Evolutionary conservation across 1,140 invertebrate species (phyloP).

Genomic region (Drosophila repleta): DNA sequence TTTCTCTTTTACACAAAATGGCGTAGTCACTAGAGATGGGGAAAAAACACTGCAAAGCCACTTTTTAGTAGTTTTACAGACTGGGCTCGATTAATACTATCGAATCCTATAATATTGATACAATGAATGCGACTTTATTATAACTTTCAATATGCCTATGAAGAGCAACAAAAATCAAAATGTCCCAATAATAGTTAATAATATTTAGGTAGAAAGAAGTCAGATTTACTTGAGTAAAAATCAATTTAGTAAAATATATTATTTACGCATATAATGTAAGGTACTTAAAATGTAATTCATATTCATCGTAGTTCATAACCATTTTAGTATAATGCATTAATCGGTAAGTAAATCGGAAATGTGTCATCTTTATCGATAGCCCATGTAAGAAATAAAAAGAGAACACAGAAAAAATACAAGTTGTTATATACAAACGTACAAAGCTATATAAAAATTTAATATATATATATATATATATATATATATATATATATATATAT

Average conservation of each 20-base stretch:
- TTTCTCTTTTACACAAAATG: conserved; percentile 48
- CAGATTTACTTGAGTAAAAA: too few relatives aligned
- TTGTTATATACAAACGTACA: too few relatives aligned
- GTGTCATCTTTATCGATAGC: conserved; percentile 1
- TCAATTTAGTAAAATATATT: too few relatives aligned
- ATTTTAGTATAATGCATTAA: too few relatives aligned
- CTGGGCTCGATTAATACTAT: background rate
- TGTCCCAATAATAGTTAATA: too few relatives aligned
- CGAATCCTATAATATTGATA: background rate
- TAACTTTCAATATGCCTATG: background rate
- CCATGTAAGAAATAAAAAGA: conserved; percentile 14
- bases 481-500: conserved; percentile 1
- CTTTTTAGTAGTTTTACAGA: background rate
- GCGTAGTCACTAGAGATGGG: conserved; percentile 33
- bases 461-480: conserved; percentile 3
- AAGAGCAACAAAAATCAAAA: background rate
- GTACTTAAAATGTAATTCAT: too few relatives aligned
- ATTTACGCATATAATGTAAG: too few relatives aligned
- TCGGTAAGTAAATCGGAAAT: background rate
- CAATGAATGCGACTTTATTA: too few relatives aligned
- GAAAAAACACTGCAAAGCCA: conserved; percentile 3
- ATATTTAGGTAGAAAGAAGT: too few relatives aligned
- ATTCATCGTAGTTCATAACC: too few relatives aligned
- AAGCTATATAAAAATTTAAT: too few relatives aligned
- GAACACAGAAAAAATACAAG: conserved; percentile 34